A percentile compares a stretch with the other conserved stretches of the same genome.
phyloP scores from a whole-genome alignment of 1,140 invertebrate genomes.

The Philopotamus ludificatus region DNA sequence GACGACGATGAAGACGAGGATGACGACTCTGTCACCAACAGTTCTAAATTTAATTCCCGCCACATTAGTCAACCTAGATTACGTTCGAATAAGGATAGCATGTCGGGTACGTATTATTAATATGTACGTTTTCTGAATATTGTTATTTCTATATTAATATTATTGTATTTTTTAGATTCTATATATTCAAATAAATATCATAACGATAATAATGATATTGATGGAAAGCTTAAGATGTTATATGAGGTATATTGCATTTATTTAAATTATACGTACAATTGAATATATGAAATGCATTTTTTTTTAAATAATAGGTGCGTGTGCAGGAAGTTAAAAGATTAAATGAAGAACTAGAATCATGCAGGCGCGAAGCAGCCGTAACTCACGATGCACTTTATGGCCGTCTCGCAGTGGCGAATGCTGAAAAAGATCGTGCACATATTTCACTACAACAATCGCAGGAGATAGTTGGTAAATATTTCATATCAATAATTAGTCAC shows the following conservation, averaged over 20 bases:
- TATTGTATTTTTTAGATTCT: constrained; percentile 2
- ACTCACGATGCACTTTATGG: constrained; percentile 49
- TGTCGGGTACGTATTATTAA: no score
- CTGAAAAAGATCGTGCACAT: constrained; percentile 55
- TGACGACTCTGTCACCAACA: constrained; percentile 51
- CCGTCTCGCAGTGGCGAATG: constrained; percentile 51
- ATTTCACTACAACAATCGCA: constrained; percentile 56
- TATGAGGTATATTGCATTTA: constrained; percentile 11
- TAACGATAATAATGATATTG: not conserved
- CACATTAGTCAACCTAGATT: no score
- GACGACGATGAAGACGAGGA: constrained; percentile 58
- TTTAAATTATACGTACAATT: not conserved
- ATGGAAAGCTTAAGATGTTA: constrained; percentile 6
- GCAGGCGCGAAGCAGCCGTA: constrained; percentile 46
- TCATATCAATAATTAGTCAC: no score
- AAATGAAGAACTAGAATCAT: constrained; percentile 44
- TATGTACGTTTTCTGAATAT: not conserved
- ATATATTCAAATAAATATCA: not conserved
- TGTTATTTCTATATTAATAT: not conserved
- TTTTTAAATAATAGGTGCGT: constrained; percentile 45
- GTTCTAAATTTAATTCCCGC: constrained; percentile 52
- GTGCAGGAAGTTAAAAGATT: constrained; percentile 51
- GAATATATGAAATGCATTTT: not conserved
- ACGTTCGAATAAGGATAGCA: no score
- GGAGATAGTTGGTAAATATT: constrained; percentile 53